Conservation (phyloP, 1,140 invertebrate species). For the Brachionus paranguensis region DNA sequence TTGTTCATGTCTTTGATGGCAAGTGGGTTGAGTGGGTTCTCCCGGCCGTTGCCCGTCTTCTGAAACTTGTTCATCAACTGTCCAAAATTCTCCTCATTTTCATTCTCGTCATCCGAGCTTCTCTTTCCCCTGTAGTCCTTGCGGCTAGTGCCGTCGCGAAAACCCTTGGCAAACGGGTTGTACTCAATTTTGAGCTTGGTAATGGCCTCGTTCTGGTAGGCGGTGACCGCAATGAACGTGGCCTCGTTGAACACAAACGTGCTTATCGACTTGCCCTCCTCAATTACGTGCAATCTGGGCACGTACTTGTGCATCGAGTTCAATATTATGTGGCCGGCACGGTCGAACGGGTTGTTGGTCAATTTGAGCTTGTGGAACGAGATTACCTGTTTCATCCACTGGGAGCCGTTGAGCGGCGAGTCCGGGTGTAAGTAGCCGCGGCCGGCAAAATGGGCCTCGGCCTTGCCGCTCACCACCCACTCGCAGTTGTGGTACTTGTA, state of each 20-base stretch:
- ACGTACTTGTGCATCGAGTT: conserved; percentile 99
- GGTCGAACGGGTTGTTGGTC: conserved; percentile 38
- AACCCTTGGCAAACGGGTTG: conserved; percentile 42
- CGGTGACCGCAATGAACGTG: conserved; percentile 78
- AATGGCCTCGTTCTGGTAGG: conserved; percentile 55
- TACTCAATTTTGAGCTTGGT: conserved; percentile 41
- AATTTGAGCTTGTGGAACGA: conserved; percentile 39
- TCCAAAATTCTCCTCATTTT: conserved; percentile 24
- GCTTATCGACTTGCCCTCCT: conserved; percentile 89
- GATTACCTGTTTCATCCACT: conserved; percentile 38
- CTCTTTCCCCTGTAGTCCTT: conserved; percentile 24
- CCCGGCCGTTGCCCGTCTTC: not conserved
- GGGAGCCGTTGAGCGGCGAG: conserved; percentile 16
- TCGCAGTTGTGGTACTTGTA: conserved; percentile 38
- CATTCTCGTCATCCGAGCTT: conserved; percentile 35
- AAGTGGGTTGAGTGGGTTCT: not conserved
- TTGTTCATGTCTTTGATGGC: conserved; percentile 2
- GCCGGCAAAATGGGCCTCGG: conserved; percentile 39
- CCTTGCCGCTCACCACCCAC: conserved; percentile 39
- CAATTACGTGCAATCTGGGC: conserved; percentile 93
- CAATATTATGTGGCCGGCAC: conserved; percentile 67
- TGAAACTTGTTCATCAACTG: conserved; percentile 15
- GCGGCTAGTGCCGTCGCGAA: conserved; percentile 34
- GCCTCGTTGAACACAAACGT: conserved; percentile 99
- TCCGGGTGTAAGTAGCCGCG: conserved; percentile 37